Conservation (phyloP, 2,888 invertebrate genomes). For the Philereme transversata region DNA sequence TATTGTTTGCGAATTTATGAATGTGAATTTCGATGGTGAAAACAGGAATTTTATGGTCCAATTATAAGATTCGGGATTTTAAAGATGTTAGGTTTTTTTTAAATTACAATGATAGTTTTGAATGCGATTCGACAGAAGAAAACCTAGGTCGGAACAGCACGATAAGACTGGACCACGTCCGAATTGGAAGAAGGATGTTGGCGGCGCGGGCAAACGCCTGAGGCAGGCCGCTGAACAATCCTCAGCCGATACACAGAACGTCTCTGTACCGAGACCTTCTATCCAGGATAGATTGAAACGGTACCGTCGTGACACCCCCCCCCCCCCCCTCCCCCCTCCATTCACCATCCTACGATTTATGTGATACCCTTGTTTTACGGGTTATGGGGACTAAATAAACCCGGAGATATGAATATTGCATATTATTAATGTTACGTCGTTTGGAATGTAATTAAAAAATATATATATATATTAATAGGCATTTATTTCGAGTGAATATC, state of each 20-base stretch:
- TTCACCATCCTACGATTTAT: slow-evolving; percentile 3
- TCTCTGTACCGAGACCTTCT: slow-evolving; percentile 46
- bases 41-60: neutral
- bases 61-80: neutral
- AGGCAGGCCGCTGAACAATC: slow-evolving; percentile 70
- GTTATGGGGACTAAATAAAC: neutral
- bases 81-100: slow-evolving; percentile 20
- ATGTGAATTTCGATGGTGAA: neutral
- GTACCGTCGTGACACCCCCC: slow-evolving; percentile 52
- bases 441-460: no score
- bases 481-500: no score
- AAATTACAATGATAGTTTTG: slow-evolving; percentile 42
- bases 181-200: slow-evolving; percentile 67
- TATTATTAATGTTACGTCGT: no score
- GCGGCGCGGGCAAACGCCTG: slow-evolving; percentile 63
- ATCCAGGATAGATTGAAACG: slow-evolving; percentile 75
- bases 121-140: slow-evolving; percentile 72
- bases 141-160: slow-evolving; percentile 66
- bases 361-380: slow-evolving; percentile 5
- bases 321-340: neutral
- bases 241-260: slow-evolving; percentile 54
- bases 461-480: no score
- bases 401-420: no score
- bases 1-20: no score
- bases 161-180: slow-evolving; percentile 50